Evolutionary conservation across 2,797 vertebrate genomes (phyloP).

Genomic region (Lepus townsendii): DNA sequence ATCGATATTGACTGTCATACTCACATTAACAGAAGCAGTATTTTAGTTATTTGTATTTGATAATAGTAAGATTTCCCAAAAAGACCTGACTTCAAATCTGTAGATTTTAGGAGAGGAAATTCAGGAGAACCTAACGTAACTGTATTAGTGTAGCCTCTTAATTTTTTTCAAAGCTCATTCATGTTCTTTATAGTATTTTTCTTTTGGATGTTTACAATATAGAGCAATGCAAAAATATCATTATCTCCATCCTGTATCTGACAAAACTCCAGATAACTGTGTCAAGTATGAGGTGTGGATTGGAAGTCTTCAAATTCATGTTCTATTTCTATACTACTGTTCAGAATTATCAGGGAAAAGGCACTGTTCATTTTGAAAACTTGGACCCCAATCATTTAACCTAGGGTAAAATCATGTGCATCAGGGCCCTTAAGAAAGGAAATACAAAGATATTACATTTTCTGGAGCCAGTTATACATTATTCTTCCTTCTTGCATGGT

Average conservation of each 20-base stretch:
- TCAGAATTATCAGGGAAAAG: not conserved
- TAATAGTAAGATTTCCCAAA: constrained; percentile 1
- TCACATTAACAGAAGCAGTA: constrained; percentile 1
- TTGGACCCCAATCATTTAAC: not conserved
- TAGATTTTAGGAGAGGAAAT: not conserved
- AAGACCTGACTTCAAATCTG: not conserved
- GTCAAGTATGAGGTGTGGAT: not conserved
- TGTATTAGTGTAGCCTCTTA: not conserved
- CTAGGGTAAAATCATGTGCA: not conserved
- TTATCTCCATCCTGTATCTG: not conserved
- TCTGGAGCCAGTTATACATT: not conserved
- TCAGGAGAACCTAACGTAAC: not conserved
- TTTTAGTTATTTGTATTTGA: not conserved
- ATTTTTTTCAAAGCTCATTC: not conserved
- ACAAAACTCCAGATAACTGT: not conserved
- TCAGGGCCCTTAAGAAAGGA: not conserved
- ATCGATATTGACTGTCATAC: not conserved
- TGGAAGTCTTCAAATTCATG: not conserved
- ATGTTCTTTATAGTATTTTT: not conserved
- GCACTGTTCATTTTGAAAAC: not conserved
- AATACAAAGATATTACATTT: not conserved
- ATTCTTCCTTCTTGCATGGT: not conserved
- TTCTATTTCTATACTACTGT: not conserved
- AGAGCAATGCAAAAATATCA: not conserved
- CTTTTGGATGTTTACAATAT: not conserved